phyloP scores from a whole-genome alignment of 1,140 invertebrate genomes.

The Drosophila mayri region DNA sequence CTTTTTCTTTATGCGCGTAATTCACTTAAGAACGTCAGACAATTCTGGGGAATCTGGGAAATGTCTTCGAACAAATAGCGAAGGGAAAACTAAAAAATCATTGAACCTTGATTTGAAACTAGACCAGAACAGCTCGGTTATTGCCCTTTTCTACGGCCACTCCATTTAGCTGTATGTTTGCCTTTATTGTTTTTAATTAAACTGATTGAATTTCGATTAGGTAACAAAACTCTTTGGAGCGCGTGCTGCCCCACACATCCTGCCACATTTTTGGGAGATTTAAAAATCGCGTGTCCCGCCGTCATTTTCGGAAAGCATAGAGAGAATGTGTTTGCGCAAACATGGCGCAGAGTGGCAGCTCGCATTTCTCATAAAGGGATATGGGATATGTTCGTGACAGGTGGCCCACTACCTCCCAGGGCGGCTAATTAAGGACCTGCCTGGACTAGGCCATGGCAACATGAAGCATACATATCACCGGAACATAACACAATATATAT shows the following conservation, averaged over 20 bases:
- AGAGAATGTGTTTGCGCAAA: conserved; percentile 73
- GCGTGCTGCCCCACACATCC: conserved; percentile 12
- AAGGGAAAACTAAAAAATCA: neutral
- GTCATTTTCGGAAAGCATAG: conserved; percentile 51
- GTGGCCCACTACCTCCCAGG: conserved; percentile 7
- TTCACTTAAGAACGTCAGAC: conserved; percentile 49
- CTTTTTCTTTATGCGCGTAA: conserved; percentile 59
- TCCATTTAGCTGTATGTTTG: neutral
- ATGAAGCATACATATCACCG: conserved; percentile 38
- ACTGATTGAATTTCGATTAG: conserved; percentile 74
- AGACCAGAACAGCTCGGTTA: neutral
- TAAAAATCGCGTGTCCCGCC: conserved; percentile 63
- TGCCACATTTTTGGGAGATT: conserved; percentile 15
- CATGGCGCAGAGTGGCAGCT: conserved; percentile 38
- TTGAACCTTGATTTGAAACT: conserved; percentile 11
- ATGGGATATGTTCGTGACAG: conserved; percentile 67
- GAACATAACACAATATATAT: conserved; percentile 39
- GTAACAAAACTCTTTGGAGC: conserved; percentile 28
- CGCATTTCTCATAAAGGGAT: conserved; percentile 58
- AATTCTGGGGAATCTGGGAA: conserved; percentile 16
- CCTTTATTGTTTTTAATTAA: conserved; percentile 81
- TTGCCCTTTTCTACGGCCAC: neutral
- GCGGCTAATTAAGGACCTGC: conserved; percentile 56
- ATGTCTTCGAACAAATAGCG: conserved; percentile 15
- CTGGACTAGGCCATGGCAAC: conserved; percentile 6